Evolutionary conservation across 92 coral and sea anemone species (phyloP).

Genomic region (Actinostola sp.): DNA sequence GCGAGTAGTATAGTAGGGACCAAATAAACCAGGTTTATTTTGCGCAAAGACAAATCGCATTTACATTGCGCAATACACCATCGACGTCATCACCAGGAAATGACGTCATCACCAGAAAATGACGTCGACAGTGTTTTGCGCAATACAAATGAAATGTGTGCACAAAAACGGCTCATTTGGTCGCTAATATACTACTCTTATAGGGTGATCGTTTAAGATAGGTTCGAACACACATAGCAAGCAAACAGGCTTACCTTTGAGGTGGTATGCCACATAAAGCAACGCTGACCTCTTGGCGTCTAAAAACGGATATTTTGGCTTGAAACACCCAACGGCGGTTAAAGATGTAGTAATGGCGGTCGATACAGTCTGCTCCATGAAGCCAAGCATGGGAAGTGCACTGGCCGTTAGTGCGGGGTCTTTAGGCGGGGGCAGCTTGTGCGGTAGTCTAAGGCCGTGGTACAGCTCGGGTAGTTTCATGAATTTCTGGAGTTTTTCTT

Average conservation of each 20-base stretch:
- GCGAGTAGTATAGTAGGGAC: too few relatives aligned
- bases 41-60: too few relatives aligned
- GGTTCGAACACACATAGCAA: not conserved
- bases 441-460: slow-evolving; percentile 83
- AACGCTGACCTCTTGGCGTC: slow-evolving; percentile 89
- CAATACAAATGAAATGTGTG: too few relatives aligned
- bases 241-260: slow-evolving; percentile 68
- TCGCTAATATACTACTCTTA: too few relatives aligned
- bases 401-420: slow-evolving; percentile 71
- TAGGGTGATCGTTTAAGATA: not conserved
- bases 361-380: slow-evolving; percentile 97
- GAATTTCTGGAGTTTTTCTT: slow-evolving; percentile 83
- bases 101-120: too few relatives aligned
- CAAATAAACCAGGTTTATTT: too few relatives aligned
- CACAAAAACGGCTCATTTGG: too few relatives aligned
- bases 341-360: slow-evolving; percentile 85
- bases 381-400: slow-evolving; percentile 95
- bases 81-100: too few relatives aligned
- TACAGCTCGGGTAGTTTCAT: slow-evolving; percentile 91
- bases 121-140: too few relatives aligned
- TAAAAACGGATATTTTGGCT: slow-evolving; percentile 92
- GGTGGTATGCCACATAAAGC: slow-evolving; percentile 89
- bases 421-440: slow-evolving; percentile 91
- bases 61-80: too few relatives aligned
- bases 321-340: slow-evolving; percentile 95